Evolutionary conservation across 2,113 vertebrate species (phyloP).

Genomic region (Ailuropoda melanoleuca): DNA sequence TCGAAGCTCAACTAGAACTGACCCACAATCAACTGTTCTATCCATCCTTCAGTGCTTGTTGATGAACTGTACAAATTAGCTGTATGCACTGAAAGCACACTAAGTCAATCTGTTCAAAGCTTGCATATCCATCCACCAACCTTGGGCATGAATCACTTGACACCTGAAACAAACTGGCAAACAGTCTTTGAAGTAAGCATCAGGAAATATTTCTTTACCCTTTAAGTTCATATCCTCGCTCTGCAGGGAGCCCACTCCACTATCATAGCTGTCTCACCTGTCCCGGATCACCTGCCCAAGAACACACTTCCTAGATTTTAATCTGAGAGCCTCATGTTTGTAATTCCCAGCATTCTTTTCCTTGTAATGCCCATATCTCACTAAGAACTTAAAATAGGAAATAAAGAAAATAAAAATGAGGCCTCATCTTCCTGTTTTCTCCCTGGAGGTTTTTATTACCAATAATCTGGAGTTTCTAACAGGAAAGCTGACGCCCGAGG

Average conservation of each 20-base stretch:
- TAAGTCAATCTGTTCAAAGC: background rate
- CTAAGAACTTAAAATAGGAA: constrained; percentile 5
- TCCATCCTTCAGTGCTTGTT: background rate
- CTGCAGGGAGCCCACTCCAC: background rate
- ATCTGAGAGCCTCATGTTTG: background rate
- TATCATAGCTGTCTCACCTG: background rate
- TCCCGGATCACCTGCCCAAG: background rate
- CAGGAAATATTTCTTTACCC: background rate
- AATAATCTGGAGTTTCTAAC: constrained; percentile 15
- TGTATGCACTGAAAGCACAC: background rate
- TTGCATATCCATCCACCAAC: background rate
- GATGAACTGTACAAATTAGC: background rate
- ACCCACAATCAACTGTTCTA: background rate
- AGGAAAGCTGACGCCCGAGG: background rate
- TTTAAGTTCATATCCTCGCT: background rate
- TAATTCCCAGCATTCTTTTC: background rate
- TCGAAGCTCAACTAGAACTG: background rate
- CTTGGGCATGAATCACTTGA: background rate
- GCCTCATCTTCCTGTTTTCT: background rate
- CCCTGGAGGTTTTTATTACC: background rate
- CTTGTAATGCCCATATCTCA: background rate
- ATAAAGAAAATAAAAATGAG: background rate
- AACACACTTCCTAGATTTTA: background rate
- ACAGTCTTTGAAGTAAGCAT: background rate
- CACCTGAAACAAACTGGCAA: background rate